phyloP scores from a whole-genome alignment of 37 sponge, comb jelly and placozoan genomes.

The Halichondria panicea region DNA sequence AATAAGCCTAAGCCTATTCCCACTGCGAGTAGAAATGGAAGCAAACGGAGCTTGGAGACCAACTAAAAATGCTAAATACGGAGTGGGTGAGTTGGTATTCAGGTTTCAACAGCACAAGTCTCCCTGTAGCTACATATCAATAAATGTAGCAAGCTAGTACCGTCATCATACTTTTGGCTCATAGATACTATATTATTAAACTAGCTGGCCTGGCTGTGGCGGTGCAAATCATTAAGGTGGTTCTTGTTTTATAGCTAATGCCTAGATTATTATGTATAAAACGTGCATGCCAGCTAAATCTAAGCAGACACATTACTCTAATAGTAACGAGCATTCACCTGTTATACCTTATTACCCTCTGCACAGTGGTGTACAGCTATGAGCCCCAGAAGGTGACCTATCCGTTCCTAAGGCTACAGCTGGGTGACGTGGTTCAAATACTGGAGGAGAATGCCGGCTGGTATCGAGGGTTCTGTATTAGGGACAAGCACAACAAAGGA shows the following conservation, averaged over 20 bases:
- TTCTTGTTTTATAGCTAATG: no score
- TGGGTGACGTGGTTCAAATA: conserved; percentile 84
- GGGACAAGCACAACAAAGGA: conserved; percentile 62
- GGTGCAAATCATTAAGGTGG: no score
- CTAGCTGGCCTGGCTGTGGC: no score
- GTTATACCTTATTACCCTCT: neutral
- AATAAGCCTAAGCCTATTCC: no score
- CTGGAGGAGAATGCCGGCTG: conserved; percentile 83
- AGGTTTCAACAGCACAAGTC: no score
- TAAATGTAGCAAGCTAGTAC: no score
- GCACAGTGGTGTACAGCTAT: conserved; percentile 53
- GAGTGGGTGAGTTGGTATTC: conserved; percentile 65
- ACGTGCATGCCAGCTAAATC: no score
- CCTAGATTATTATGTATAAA: no score
- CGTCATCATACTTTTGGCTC: no score
- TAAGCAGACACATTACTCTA: neutral
- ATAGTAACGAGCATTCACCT: neutral
- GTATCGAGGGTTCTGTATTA: conserved; percentile 73
- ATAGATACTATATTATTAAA: no score
- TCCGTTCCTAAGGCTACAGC: conserved; percentile 60
- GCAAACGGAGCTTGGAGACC: conserved; percentile 61
- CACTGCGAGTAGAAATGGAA: no score
- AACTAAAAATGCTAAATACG: conserved; percentile 78
- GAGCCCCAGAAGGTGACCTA: conserved; percentile 28
- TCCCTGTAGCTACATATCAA: no score